These are phyloP conservation scores for Oryzias melastigma DNA, from an alignment of 2,113 vertebrate species.

Conservation along the genomic window DNA sequence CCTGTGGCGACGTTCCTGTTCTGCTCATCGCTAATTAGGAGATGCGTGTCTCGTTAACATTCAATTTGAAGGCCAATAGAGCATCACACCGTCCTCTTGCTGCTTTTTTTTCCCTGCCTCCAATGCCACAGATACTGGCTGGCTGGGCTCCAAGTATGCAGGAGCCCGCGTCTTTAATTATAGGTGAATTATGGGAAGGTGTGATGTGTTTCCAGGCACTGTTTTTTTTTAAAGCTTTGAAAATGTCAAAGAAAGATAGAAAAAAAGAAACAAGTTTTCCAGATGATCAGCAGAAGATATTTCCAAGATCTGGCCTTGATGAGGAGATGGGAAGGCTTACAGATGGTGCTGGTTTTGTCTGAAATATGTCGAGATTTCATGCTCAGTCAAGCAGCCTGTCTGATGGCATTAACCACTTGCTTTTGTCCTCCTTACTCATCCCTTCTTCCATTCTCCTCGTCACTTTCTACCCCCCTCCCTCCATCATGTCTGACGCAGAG, in stretches of 20 bases:
- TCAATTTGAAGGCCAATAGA: slow-evolving; percentile 78
- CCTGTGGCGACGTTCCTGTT: slow-evolving; percentile 57
- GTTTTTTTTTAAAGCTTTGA: not conserved
- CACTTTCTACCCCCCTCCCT: not conserved
- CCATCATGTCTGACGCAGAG: slow-evolving; percentile 71
- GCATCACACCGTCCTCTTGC: slow-evolving; percentile 48
- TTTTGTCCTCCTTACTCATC: slow-evolving; percentile 55
- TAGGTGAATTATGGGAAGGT: not conserved
- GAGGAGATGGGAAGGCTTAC: slow-evolving; percentile 17
- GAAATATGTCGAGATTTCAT: slow-evolving; percentile 67
- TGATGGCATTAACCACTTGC: slow-evolving; percentile 59
- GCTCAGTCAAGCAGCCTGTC: slow-evolving; percentile 65
- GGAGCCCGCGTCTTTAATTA: slow-evolving; percentile 11
- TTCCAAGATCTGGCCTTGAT: not conserved
- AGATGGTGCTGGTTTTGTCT: slow-evolving; percentile 46
- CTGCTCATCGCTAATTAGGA: slow-evolving; percentile 77
- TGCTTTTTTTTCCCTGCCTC: slow-evolving; percentile 19
- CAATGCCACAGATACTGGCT: slow-evolving; percentile 7
- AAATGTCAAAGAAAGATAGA: not conserved
- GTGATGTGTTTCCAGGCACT: not conserved
- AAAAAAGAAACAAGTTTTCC: no score
- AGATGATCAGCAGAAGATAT: no score
- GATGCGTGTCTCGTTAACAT: slow-evolving; percentile 78
- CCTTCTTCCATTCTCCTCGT: slow-evolving; percentile 20
- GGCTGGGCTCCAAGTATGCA: slow-evolving; percentile 13